Conservation (phyloP, 1,140 invertebrate genomes). For the Meloidogyne hapla region DNA sequence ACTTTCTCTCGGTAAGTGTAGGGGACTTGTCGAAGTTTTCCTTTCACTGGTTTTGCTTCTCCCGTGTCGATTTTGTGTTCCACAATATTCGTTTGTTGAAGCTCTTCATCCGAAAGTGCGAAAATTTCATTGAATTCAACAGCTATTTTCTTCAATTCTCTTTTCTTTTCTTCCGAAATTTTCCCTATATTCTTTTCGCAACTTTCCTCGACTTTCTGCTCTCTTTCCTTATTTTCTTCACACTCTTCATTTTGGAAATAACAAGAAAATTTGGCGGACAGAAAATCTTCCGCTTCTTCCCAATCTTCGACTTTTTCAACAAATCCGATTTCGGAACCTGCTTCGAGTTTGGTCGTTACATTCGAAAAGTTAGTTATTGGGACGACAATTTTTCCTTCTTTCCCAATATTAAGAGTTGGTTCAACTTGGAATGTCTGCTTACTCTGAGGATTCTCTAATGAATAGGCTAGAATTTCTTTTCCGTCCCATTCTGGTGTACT, state of each 20-base stretch:
- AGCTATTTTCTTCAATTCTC: too few species aligned
- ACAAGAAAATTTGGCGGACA: too few species aligned
- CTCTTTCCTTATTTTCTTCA: background rate
- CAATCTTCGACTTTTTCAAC: background rate
- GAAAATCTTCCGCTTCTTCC: background rate
- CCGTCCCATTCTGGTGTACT: too few species aligned
- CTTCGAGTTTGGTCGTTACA: background rate
- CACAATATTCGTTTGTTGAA: constrained; percentile 45
- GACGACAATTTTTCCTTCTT: background rate
- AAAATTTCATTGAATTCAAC: too few species aligned
- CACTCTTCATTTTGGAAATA: background rate
- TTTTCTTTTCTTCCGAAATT: too few species aligned
- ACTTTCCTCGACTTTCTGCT: too few species aligned
- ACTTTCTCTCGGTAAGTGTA: constrained; percentile 22
- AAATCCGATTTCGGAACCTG: background rate
- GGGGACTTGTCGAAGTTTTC: constrained; percentile 32
- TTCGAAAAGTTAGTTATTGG: background rate
- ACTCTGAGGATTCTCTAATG: too few species aligned
- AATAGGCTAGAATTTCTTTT: too few species aligned
- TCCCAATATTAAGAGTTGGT: background rate
- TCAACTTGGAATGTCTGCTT: background rate
- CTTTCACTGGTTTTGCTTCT: constrained; percentile 43
- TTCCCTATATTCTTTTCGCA: too few species aligned
- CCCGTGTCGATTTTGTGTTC: constrained; percentile 58
- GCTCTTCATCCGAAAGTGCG: constrained; percentile 70